Conservation (phyloP, 2,113 vertebrate species). For the Megaceryle maxima region DNA sequence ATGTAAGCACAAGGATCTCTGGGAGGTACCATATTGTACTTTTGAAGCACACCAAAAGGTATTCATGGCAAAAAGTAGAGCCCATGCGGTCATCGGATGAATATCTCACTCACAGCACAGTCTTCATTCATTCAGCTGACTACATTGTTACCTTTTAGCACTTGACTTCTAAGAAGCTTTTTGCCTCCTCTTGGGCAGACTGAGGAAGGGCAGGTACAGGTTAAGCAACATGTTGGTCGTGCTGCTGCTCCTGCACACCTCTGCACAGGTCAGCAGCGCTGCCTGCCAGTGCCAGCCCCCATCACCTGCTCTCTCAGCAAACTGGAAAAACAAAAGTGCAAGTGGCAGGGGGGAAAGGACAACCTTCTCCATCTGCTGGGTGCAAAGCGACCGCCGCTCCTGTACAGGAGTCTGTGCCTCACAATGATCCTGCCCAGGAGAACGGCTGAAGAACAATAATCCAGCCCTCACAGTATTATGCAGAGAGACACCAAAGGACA, state of each 20-base stretch:
- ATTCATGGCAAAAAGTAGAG: background rate
- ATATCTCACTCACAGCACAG: background rate
- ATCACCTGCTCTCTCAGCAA: background rate
- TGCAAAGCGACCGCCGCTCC: background rate
- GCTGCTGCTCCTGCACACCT: background rate
- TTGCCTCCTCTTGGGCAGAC: background rate
- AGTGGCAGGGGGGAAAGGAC: background rate
- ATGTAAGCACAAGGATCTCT: background rate
- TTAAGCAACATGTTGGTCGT: background rate
- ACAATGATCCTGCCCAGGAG: background rate
- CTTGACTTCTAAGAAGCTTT: background rate
- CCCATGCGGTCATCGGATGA: accelerated
- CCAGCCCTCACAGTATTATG: too few relatives aligned
- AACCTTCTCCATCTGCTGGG: accelerated
- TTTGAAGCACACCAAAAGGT: background rate
- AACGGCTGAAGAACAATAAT: background rate
- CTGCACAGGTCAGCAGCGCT: background rate
- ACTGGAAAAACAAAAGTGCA: background rate
- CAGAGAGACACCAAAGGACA: background rate
- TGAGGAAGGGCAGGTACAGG: background rate
- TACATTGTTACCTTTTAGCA: background rate
- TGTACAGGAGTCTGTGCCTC: accelerated
- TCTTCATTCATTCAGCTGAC: background rate
- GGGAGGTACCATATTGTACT: background rate
- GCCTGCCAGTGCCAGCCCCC: background rate